Percentiles rank a stretch among this genome's conserved stretches.
These are phyloP conservation scores for Bedellia somnulentella DNA, from an alignment of 2,888 invertebrate species.

Conservation along the genomic window DNA sequence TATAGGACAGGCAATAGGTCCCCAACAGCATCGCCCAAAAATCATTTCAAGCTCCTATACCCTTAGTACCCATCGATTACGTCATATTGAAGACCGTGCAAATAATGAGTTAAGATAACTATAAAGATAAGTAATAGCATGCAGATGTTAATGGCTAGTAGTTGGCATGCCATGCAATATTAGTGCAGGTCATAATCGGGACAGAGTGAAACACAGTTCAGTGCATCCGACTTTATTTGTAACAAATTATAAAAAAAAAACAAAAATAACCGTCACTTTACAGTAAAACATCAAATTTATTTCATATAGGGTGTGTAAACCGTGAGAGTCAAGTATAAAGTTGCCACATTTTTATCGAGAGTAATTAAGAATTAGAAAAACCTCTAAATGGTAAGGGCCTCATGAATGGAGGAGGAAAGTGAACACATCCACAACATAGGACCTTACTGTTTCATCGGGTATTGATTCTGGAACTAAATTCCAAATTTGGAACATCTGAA, in stretches of 20 bases:
- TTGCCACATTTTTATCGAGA: no score
- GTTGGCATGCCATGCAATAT: conserved; percentile 27
- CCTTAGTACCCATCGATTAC: no score
- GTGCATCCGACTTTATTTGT: conserved; percentile 54
- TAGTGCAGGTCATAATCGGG: conserved; percentile 41
- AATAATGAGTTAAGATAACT: no score
- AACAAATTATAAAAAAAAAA: conserved; percentile 29
- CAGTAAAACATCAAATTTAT: no score
- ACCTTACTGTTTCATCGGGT: conserved; percentile 57
- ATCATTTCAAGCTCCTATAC: no score
- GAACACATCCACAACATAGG: conserved; percentile 50
- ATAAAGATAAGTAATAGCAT: conserved; percentile 23
- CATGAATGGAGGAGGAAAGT: conserved; percentile 48
- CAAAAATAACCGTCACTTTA: no score
- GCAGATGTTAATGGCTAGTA: conserved; percentile 36
- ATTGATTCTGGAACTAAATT: conserved; percentile 54
- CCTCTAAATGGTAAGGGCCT: conserved; percentile 29
- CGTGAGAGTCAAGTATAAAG: no score
- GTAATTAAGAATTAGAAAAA: no score
- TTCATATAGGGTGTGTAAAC: no score
- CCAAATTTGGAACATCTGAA: conserved; percentile 59
- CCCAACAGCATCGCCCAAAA: no score
- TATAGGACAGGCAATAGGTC: no score
- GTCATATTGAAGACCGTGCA: no score
- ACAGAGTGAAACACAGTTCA: conserved; percentile 58